These are phyloP conservation scores for Festucalex cinctus DNA, from an alignment of 2,113 vertebrate genomes.

Conservation along the genomic window DNA sequence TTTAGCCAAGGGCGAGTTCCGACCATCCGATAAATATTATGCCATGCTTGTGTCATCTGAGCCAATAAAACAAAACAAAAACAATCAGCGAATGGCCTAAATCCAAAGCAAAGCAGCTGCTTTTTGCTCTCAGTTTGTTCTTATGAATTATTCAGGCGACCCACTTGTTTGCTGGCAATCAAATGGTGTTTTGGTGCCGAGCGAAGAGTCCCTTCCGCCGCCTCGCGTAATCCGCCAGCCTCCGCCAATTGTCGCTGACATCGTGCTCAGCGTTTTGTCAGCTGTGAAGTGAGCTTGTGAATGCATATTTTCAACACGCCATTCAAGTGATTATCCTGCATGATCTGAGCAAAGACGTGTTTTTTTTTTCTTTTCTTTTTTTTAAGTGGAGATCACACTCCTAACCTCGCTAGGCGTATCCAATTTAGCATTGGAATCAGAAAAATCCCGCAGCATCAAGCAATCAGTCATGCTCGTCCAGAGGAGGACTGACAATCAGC, in stretches of 20 bases:
- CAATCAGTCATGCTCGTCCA: constrained; percentile 18
- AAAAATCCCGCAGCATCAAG: constrained; percentile 32
- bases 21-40: constrained; percentile 22
- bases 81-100: constrained; percentile 16
- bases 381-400: constrained; percentile 10
- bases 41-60: constrained; percentile 15
- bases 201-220: constrained; percentile 48
- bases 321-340: constrained; percentile 22
- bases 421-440: constrained; percentile 13
- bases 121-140: constrained; percentile 56
- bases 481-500: constrained; percentile 41
- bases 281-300: constrained; percentile 50
- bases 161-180: constrained; percentile 68
- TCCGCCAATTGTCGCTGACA: constrained; percentile 62
- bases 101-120: constrained; percentile 45
- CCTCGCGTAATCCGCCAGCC: constrained; percentile 40
- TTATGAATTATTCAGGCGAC: constrained; percentile 67
- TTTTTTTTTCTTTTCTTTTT: constrained; percentile 7
- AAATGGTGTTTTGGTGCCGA: constrained; percentile 47
- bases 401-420: constrained; percentile 33
- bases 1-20: constrained; percentile 10
- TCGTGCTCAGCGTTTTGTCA: constrained; percentile 60
- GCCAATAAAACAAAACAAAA: constrained; percentile 14
- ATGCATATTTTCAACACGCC: constrained; percentile 39
- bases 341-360: constrained; percentile 8